Conservation (phyloP, 2,888 invertebrate genomes). For the Labia minor region DNA sequence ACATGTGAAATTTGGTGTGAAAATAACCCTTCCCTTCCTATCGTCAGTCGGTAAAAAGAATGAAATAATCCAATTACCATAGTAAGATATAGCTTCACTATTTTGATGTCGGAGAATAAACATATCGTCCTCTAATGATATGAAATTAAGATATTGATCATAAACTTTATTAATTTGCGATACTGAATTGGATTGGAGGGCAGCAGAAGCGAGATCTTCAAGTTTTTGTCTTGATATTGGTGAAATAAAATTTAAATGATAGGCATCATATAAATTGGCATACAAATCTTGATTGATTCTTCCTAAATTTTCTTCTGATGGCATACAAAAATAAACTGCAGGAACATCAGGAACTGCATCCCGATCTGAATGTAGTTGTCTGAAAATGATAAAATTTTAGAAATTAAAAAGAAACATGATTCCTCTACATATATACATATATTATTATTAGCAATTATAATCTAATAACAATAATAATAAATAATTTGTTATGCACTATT, state of each 20-base stretch:
- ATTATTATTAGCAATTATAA: slow-evolving; percentile 15
- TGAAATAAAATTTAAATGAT: slow-evolving; percentile 92
- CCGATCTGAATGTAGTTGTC: slow-evolving; percentile 75
- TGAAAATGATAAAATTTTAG: slow-evolving; percentile 35
- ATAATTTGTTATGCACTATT: too few relatives aligned
- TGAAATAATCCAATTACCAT: too few relatives aligned
- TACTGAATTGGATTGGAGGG: slow-evolving; percentile 83
- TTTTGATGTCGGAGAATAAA: slow-evolving; percentile 90
- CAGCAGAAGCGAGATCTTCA: slow-evolving; percentile 88
- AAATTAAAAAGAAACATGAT: slow-evolving; percentile 19
- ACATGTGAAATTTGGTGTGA: too few relatives aligned
- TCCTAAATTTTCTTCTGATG: slow-evolving; percentile 90
- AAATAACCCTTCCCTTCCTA: too few relatives aligned
- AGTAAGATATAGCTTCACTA: slow-evolving; percentile 83
- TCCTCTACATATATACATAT: too few relatives aligned
- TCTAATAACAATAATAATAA: too few relatives aligned
- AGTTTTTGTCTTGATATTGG: slow-evolving; percentile 87
- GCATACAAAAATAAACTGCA: slow-evolving; percentile 94
- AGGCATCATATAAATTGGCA: slow-evolving; percentile 83
- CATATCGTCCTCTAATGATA: slow-evolving; percentile 94
- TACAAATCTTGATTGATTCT: slow-evolving; percentile 84
- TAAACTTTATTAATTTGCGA: slow-evolving; percentile 86
- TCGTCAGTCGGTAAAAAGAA: too few relatives aligned
- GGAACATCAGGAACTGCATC: slow-evolving; percentile 97
- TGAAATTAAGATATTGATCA: slow-evolving; percentile 98